These are phyloP conservation scores for Acrobeloides nanus DNA, from an alignment of 2,888 invertebrate genomes.

Conservation along the genomic window DNA sequence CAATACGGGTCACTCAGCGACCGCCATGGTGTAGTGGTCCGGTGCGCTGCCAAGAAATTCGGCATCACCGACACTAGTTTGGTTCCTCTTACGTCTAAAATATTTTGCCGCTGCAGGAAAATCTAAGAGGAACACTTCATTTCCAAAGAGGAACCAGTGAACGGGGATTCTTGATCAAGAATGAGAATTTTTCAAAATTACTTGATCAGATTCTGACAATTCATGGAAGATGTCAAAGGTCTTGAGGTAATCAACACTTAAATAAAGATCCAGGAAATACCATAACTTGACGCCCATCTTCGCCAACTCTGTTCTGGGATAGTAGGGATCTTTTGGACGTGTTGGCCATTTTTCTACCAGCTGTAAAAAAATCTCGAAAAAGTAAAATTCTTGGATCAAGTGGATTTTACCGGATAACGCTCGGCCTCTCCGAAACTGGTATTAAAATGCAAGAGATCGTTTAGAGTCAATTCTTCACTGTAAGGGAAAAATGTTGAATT, in stretches of 20 bases:
- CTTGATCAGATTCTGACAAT: no score
- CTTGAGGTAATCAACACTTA: constrained; percentile 17
- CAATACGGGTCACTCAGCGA: no score
- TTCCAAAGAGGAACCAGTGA: no score
- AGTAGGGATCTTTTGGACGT: constrained; percentile 1
- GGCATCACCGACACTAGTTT: no score
- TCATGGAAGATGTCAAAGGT: constrained; percentile 15
- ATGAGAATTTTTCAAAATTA: no score
- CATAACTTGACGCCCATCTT: constrained; percentile 16
- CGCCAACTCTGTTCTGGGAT: constrained; percentile 1
- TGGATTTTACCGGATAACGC: constrained; percentile 8
- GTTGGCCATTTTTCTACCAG: constrained; percentile 13
- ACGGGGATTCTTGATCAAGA: no score
- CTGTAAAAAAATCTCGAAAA: constrained; percentile 6
- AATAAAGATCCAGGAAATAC: constrained; percentile 13
- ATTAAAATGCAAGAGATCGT: constrained; percentile 7
- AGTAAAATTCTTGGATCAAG: no score
- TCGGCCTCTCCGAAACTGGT: constrained; percentile 7
- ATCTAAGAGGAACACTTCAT: no score
- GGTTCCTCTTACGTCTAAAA: no score
- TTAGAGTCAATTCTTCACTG: background rate
- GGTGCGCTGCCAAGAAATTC: no score
- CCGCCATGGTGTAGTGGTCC: no score
- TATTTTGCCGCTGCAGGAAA: no score
- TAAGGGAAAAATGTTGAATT: constrained; percentile 15